Conservation (phyloP, 2,888 invertebrate genomes). For the Chymomyza fuscimana region DNA sequence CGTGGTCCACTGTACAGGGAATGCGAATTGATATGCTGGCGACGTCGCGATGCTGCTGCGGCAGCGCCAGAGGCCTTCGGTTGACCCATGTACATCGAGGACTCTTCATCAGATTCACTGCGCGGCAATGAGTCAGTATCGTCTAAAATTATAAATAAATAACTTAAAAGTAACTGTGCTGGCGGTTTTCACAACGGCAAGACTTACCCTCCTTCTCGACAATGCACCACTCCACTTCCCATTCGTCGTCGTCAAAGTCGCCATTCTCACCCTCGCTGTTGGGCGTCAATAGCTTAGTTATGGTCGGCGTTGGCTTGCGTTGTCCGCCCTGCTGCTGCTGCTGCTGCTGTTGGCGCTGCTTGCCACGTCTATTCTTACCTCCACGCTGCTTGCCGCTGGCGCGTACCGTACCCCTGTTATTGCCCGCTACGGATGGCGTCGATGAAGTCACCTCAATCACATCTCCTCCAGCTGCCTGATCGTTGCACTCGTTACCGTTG, state of each 20-base stretch:
- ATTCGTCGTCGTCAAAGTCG: slow-evolving; percentile 81
- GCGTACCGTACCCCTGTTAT: slow-evolving; percentile 45
- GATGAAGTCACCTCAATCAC: slow-evolving; percentile 73
- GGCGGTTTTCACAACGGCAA: neutral
- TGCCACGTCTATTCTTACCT: slow-evolving; percentile 47
- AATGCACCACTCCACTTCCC: slow-evolving; percentile 83
- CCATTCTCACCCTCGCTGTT: slow-evolving; percentile 58
- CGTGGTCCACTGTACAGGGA: slow-evolving; percentile 75
- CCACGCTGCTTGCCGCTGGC: slow-evolving; percentile 23
- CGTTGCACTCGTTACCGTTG: slow-evolving; percentile 41
- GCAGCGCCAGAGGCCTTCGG: slow-evolving; percentile 18
- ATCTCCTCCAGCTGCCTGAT: slow-evolving; percentile 54
- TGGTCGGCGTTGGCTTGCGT: slow-evolving; percentile 38
- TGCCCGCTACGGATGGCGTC: slow-evolving; percentile 76
- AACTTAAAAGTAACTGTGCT: neutral
- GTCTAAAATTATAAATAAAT: slow-evolving; percentile 41
- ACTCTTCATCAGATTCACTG: slow-evolving; percentile 77
- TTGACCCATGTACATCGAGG: slow-evolving; percentile 69
- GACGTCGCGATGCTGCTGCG: slow-evolving; percentile 50
- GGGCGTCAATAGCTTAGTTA: slow-evolving; percentile 62
- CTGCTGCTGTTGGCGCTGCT: slow-evolving; percentile 27
- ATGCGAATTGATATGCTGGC: slow-evolving; percentile 73
- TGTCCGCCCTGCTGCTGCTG: slow-evolving; percentile 6
- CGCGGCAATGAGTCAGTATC: slow-evolving; percentile 74
- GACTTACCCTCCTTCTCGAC: slow-evolving; percentile 80